Evolutionary conservation across 53 echinoderm and acorn worm species (phyloP).

Genomic region (Glandiceps talaboti): DNA sequence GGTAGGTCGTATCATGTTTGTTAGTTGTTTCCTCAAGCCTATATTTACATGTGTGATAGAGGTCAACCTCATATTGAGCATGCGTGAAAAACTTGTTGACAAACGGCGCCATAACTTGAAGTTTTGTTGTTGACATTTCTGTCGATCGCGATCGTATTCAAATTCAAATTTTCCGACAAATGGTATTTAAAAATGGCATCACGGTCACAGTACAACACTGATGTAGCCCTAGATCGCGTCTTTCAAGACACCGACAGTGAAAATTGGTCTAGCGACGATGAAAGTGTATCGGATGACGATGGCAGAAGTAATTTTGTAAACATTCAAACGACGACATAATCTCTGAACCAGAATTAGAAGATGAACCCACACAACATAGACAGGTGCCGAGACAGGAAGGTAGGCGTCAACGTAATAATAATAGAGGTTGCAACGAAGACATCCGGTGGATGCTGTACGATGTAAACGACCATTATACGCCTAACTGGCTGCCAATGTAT

Average conservation of each 20-base stretch:
- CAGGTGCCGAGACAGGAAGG: background rate
- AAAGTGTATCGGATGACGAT: background rate
- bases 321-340: background rate
- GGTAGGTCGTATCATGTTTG: background rate
- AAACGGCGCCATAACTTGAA: background rate
- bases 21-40: background rate
- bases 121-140: background rate
- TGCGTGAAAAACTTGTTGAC: background rate
- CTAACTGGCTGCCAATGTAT: background rate
- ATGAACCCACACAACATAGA: background rate
- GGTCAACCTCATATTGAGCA: background rate
- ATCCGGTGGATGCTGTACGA: background rate
- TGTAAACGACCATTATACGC: background rate
- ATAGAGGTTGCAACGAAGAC: background rate
- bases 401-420: background rate
- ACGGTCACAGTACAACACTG: background rate
- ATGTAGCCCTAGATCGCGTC: background rate
- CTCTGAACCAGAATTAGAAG: background rate
- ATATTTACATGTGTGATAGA: background rate
- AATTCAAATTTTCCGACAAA: background rate
- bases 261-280: background rate
- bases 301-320: background rate
- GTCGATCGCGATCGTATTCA: too few relatives aligned
- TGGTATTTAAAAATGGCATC: background rate
- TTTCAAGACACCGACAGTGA: background rate